These are phyloP conservation scores for Sitta carolinensis DNA, from an alignment of 2,797 vertebrate species.

Conservation along the genomic window DNA sequence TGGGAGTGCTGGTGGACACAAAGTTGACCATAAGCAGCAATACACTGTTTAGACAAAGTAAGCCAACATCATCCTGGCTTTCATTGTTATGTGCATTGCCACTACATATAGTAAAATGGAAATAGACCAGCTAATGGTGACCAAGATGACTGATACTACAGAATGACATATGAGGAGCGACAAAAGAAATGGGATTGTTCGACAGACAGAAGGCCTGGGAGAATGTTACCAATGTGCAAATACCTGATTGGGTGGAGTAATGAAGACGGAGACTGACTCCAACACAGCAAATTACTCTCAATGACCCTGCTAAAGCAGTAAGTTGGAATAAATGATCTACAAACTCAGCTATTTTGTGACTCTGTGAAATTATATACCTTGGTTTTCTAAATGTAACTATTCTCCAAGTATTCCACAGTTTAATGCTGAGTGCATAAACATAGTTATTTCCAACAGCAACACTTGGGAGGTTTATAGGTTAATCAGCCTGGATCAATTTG, in stretches of 20 bases:
- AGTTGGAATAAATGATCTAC: neutral
- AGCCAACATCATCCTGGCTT: neutral
- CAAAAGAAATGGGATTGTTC: neutral
- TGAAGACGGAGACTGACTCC: neutral
- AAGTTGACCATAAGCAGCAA: neutral
- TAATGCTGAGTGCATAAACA: neutral
- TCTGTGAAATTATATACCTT: neutral
- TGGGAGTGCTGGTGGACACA: neutral
- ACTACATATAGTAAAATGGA: neutral
- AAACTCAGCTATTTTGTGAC: neutral
- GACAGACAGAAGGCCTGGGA: neutral
- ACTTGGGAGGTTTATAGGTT: neutral
- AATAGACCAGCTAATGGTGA: neutral
- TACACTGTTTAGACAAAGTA: neutral
- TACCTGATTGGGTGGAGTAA: rapidly evolving
- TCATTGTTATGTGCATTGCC: neutral
- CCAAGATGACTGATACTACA: neutral
- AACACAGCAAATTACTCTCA: neutral
- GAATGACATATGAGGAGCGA: neutral
- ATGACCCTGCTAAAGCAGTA: neutral
- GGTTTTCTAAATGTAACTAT: neutral
- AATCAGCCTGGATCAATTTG: neutral
- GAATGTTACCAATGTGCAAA: neutral
- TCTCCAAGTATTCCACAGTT: neutral
- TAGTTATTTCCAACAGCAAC: neutral